phyloP scores from a whole-genome alignment of 2,888 invertebrate species.

The Metacarcinus magister region DNA sequence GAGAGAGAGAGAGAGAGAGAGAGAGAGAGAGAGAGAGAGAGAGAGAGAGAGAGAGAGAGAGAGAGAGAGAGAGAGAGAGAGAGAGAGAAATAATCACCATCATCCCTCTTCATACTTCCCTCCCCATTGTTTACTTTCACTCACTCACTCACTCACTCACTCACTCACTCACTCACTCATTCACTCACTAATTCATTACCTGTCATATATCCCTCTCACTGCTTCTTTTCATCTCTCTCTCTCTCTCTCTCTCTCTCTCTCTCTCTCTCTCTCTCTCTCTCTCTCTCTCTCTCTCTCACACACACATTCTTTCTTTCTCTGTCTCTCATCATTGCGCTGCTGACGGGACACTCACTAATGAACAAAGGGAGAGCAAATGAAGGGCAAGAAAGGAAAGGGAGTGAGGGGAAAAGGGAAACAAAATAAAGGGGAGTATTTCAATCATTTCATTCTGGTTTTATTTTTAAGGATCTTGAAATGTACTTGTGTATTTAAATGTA shows the following conservation, averaged over 20 bases:
- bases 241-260: not conserved
- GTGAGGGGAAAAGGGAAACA: not conserved
- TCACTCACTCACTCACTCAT: too few relatives aligned
- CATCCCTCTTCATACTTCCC: too few relatives aligned
- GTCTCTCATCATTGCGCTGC: not conserved
- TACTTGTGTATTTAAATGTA: too few relatives aligned
- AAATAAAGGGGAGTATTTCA: not conserved
- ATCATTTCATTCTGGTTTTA: too few relatives aligned
- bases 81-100: not conserved
- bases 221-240: too few relatives aligned
- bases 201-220: too few relatives aligned
- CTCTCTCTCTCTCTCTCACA: not conserved
- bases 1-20: not conserved
- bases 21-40: conserved; percentile 2
- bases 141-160: too few relatives aligned
- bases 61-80: conserved; percentile 2
- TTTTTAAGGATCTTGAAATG: too few relatives aligned
- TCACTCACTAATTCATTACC: too few relatives aligned
- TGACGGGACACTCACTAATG: not conserved
- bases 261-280: conserved; percentile 7
- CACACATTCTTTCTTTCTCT: not conserved
- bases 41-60: conserved; percentile 2
- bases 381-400: not conserved
- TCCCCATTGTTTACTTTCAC: too few relatives aligned
- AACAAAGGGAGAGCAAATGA: not conserved